Percentiles rank a stretch among this genome's conserved stretches.
Conservation (phyloP, 1,140 invertebrate genomes). For the Rhagoletis pomonella region DNA sequence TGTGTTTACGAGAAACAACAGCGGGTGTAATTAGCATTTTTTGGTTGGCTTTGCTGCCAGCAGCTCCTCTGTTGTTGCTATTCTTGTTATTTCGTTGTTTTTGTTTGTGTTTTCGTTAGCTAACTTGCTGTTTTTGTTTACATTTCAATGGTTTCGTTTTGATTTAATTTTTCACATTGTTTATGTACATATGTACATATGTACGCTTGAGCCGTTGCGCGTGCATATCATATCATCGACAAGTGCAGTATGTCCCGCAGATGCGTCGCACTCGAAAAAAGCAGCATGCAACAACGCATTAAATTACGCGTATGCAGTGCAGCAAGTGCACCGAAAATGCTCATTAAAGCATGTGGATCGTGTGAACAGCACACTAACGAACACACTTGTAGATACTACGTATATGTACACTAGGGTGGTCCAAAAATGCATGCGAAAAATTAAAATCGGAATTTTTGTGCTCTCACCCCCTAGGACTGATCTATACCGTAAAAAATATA, state of each 20-base stretch:
- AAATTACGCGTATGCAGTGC: not conserved
- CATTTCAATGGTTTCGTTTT: constrained; percentile 50
- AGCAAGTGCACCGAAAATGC: not conserved
- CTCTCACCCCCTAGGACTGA: no score
- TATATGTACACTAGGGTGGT: no score
- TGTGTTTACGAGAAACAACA: no score
- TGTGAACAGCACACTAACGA: no score
- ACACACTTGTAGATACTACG: no score
- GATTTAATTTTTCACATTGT: constrained; percentile 38
- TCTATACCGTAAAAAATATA: no score
- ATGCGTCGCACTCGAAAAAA: not conserved
- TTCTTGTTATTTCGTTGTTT: not conserved
- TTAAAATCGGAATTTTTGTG: no score
- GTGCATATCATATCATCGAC: no score
- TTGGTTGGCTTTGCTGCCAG: constrained; percentile 19
- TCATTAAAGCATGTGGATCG: no score
- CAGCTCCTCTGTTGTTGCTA: constrained; percentile 13
- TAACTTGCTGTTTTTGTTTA: constrained; percentile 43
- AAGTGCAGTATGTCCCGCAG: not conserved
- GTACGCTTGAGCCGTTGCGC: not conserved
- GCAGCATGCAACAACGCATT: not conserved
- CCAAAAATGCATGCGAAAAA: no score
- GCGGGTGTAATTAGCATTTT: constrained; percentile 48
- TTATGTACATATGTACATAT: not conserved
- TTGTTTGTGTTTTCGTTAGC: no score